Evolutionary conservation across 2,113 vertebrate species (phyloP).

Genomic region (Columbina picui): DNA sequence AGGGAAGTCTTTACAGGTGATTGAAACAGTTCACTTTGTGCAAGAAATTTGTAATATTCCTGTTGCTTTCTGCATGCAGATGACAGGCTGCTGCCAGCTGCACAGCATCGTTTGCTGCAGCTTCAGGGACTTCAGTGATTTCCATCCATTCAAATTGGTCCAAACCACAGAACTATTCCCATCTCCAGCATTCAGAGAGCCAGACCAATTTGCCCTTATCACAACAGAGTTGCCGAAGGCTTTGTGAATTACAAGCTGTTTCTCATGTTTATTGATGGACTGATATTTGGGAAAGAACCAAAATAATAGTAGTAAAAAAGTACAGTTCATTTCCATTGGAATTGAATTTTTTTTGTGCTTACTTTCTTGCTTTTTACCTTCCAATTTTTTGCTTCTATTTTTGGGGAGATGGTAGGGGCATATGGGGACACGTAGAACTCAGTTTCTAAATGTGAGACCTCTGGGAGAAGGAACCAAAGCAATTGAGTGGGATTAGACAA

Average conservation of each 20-base stretch:
- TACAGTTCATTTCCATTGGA: constrained; percentile 55
- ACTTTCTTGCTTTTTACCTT: background rate
- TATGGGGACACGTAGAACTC: constrained; percentile 39
- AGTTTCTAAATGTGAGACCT: constrained; percentile 70
- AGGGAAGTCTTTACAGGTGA: constrained; percentile 62
- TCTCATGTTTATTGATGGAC: constrained; percentile 77
- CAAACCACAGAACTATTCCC: constrained; percentile 71
- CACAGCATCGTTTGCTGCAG: constrained; percentile 43
- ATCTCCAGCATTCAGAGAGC: constrained; percentile 42
- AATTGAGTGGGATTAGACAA: constrained; percentile 82
- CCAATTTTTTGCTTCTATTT: background rate
- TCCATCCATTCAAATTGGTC: constrained; percentile 60
- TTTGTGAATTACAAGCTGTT: constrained; percentile 71
- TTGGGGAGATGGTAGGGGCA: background rate
- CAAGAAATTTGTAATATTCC: constrained; percentile 40
- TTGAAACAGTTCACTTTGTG: constrained; percentile 60
- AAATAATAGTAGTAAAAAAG: constrained; percentile 35
- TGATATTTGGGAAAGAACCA: constrained; percentile 72
- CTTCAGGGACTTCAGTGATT: constrained; percentile 54
- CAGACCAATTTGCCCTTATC: constrained; percentile 71
- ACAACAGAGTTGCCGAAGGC: constrained; percentile 50
- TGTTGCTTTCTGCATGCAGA: constrained; percentile 45
- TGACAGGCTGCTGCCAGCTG: constrained; percentile 63
- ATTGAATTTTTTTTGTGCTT: background rate
- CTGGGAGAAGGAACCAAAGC: constrained; percentile 71